phyloP scores from a whole-genome alignment of 2,888 invertebrate species.

The Pyrochroa serraticornis region DNA sequence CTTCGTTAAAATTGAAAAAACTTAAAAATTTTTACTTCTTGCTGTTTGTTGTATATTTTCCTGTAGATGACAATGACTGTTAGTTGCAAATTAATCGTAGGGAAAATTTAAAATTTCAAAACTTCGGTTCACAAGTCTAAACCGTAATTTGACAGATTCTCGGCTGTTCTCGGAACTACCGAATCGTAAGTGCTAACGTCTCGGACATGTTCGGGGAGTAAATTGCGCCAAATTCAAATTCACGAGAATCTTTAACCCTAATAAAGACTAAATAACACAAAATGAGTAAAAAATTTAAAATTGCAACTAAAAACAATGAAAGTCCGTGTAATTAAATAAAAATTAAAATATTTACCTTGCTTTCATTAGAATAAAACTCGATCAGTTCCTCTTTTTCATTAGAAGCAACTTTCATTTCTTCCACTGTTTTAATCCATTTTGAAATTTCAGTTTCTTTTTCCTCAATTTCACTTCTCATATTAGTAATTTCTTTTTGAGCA shows the following conservation, averaged over 20 bases:
- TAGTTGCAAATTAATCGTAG: no score
- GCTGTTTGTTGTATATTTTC: no score
- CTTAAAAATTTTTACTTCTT: no score
- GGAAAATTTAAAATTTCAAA: no score
- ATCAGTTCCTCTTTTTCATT: conserved; percentile 38
- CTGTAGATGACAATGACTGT: no score
- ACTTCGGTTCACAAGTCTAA: no score
- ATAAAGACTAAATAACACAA: neutral
- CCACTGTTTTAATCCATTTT: conserved; percentile 33
- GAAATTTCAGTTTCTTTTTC: conserved; percentile 40
- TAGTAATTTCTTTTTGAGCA: conserved; percentile 32
- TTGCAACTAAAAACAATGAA: conserved; percentile 4
- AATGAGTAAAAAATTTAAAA: conserved; percentile 3
- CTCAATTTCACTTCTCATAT: conserved; percentile 36
- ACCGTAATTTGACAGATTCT: neutral
- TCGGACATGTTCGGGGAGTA: neutral
- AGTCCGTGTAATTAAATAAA: neutral
- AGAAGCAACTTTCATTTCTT: conserved; percentile 36
- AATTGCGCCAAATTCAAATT: conserved; percentile 7
- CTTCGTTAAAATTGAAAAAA: no score
- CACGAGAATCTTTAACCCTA: neutral
- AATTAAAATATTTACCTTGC: conserved; percentile 35
- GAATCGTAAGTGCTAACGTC: neutral
- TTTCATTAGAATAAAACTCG: conserved; percentile 39
- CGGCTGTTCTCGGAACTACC: neutral